A percentile compares a stretch with the other conserved stretches of the same genome.
Conservation (phyloP, 2,888 invertebrate genomes). For the Luffia ferchaultella region DNA sequence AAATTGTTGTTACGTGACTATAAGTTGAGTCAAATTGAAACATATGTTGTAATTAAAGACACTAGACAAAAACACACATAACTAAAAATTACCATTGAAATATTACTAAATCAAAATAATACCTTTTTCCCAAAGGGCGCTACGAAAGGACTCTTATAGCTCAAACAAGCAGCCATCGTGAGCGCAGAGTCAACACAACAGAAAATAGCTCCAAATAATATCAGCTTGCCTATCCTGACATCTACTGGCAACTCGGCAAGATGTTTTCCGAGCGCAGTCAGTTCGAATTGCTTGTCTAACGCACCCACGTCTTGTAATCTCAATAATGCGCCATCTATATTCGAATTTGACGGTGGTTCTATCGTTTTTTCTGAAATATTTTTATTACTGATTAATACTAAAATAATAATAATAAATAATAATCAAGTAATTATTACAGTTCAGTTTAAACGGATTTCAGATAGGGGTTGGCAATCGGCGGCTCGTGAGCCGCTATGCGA, state of each 20-base stretch:
- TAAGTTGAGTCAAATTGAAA: no score
- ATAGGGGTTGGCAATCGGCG: no score
- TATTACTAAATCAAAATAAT: constrained; percentile 1
- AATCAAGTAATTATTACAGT: no score
- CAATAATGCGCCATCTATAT: constrained; percentile 72
- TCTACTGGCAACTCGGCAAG: constrained; percentile 90
- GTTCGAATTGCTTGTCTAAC: constrained; percentile 73
- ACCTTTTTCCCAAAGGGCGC: constrained; percentile 76
- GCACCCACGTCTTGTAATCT: constrained; percentile 83
- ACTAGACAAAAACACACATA: no score
- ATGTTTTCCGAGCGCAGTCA: constrained; percentile 89
- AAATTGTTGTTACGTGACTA: no score
- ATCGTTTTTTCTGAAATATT: constrained; percentile 71
- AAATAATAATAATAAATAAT: no score
- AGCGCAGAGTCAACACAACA: constrained; percentile 91
- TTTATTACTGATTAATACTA: no score
- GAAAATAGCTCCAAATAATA: constrained; percentile 91
- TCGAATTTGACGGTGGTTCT: constrained; percentile 76
- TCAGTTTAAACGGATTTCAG: no score
- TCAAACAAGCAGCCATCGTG: constrained; percentile 87
- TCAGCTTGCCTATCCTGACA: constrained; percentile 89
- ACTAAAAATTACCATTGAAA: not conserved
- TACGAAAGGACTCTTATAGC: constrained; percentile 81
- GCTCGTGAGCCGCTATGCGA: no score
- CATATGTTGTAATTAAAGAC: no score